Evolutionary conservation across 1,140 invertebrate species (phyloP).

Genomic region (Macrobrachium nipponense): DNA sequence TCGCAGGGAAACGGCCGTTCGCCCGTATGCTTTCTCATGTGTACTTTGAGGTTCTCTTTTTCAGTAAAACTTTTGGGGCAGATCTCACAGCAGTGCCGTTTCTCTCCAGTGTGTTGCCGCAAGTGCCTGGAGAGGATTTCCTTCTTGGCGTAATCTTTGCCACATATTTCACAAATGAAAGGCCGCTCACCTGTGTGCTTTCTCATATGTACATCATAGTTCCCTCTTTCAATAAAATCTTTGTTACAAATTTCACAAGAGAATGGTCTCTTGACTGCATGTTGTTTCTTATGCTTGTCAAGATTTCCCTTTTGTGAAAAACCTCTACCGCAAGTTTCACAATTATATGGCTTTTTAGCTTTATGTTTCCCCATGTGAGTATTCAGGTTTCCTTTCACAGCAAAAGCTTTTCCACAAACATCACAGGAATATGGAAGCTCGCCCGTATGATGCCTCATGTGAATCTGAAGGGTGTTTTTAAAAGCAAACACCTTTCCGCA

Average conservation of each 20-base stretch:
- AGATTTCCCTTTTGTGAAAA: background rate
- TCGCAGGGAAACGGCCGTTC: background rate
- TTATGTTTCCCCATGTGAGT: background rate
- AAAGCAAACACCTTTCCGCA: constrained; percentile 9
- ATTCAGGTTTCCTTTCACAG: background rate
- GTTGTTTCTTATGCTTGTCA: background rate
- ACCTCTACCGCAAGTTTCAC: background rate
- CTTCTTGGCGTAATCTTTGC: background rate
- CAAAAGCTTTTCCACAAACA: constrained; percentile 57
- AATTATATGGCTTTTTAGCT: background rate
- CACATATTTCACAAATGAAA: constrained; percentile 27
- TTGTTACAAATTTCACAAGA: constrained; percentile 48
- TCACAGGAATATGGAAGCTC: constrained; percentile 63
- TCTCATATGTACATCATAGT: background rate
- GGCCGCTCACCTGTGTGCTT: constrained; percentile 33
- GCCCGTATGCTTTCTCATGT: constrained; percentile 25
- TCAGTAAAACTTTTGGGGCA: constrained; percentile 71
- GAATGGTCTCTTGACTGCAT: constrained; percentile 49
- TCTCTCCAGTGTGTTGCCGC: background rate
- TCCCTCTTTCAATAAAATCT: background rate
- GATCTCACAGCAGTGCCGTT: background rate
- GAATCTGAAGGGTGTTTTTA: constrained; percentile 17
- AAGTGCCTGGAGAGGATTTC: no score
- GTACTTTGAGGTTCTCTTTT: background rate
- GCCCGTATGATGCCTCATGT: constrained; percentile 46